A percentile compares a stretch with the other conserved stretches of the same genome.
phyloP scores from a whole-genome alignment of 1,140 invertebrate genomes.

The Heliothis subflexa region DNA sequence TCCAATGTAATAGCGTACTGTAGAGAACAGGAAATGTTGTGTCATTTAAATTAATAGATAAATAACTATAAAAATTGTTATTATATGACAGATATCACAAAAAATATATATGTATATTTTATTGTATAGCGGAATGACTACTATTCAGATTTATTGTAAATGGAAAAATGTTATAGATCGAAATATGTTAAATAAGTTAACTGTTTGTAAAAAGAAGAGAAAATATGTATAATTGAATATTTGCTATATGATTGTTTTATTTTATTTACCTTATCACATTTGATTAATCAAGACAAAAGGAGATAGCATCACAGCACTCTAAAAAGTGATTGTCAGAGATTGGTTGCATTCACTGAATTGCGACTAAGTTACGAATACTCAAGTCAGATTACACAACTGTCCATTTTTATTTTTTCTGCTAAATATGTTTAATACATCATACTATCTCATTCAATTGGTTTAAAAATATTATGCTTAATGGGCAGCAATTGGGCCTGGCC shows the following conservation, averaged over 20 bases:
- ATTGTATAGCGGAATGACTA: conserved; percentile 84
- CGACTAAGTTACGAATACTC: too few relatives aligned
- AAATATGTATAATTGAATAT: conserved; percentile 86
- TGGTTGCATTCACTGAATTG: too few relatives aligned
- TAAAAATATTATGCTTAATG: too few relatives aligned
- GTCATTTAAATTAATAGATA: conserved; percentile 82
- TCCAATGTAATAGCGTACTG: conserved; percentile 64
- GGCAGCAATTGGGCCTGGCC: too few relatives aligned
- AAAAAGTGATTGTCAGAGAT: too few relatives aligned
- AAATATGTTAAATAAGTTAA: conserved; percentile 85
- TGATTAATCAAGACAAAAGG: neutral
- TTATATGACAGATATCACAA: conserved; percentile 82
- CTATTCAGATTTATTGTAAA: conserved; percentile 84
- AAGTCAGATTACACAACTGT: too few relatives aligned
- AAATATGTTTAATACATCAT: too few relatives aligned
- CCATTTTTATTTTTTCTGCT: too few relatives aligned
- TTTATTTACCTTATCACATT: conserved; percentile 49
- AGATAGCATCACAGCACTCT: too few relatives aligned
- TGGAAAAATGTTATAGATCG: conserved; percentile 82
- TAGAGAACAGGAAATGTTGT: conserved; percentile 78
- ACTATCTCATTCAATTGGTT: too few relatives aligned
- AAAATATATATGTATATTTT: conserved; percentile 82
- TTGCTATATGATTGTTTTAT: conserved; percentile 80
- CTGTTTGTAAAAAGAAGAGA: conserved; percentile 85
- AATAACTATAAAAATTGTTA: conserved; percentile 78